Percentiles rank a stretch among this genome's conserved stretches.
phyloP scores from a whole-genome alignment of 2,888 invertebrate genomes.

The Margaritifera margaritifera region DNA sequence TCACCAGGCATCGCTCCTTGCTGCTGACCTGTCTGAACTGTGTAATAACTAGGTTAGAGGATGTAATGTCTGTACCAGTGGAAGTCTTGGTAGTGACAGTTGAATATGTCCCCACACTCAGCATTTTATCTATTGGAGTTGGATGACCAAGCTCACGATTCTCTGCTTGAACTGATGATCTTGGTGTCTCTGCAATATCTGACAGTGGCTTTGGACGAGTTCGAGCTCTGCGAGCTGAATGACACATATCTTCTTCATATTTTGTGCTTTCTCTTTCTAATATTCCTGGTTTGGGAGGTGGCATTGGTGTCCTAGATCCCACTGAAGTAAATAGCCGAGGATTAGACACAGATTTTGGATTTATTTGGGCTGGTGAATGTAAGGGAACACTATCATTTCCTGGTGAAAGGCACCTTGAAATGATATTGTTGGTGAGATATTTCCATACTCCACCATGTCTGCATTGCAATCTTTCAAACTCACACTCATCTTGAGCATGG shows the following conservation, averaged over 20 bases:
- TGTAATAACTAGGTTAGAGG: conserved; percentile 52
- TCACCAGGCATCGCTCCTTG: conserved; percentile 59
- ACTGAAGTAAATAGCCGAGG: conserved; percentile 54
- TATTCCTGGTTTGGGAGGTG: conserved; percentile 34
- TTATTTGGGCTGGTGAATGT: conserved; percentile 7
- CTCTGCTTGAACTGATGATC: too few species aligned
- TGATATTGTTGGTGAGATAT: neutral
- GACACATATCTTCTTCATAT: conserved; percentile 24
- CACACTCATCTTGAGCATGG: conserved; percentile 55
- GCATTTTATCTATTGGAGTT: conserved; percentile 46
- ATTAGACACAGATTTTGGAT: conserved; percentile 54
- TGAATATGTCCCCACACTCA: conserved; percentile 54
- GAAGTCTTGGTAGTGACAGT: conserved; percentile 63
- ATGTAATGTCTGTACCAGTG: conserved; percentile 66
- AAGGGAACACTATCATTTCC: too few species aligned
- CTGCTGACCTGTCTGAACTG: conserved; percentile 65
- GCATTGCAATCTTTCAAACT: conserved; percentile 56
- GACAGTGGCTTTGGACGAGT: too few species aligned
- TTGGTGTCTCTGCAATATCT: too few species aligned
- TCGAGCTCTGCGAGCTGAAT: too few species aligned
- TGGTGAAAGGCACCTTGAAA: too few species aligned
- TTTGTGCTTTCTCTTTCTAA: conserved; percentile 27
- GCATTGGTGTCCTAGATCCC: conserved; percentile 22
- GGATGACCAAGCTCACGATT: conserved; percentile 23
- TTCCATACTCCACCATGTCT: conserved; percentile 53